Evolutionary conservation across 1,140 invertebrate genomes (phyloP), one percentile per base, ranked within the genome.

Genomic region (Panonychus citri): DNA sequence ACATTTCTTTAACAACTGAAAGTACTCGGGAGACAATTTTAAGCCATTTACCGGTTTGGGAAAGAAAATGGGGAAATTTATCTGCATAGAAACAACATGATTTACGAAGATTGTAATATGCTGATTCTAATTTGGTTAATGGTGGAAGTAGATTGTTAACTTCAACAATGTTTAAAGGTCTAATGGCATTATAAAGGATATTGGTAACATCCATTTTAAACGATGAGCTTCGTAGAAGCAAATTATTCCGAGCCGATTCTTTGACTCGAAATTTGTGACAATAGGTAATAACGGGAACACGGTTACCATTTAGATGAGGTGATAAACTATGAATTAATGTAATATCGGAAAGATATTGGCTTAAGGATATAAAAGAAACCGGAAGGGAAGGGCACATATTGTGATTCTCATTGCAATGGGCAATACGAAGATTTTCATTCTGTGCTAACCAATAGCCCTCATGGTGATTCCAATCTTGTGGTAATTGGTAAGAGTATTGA

Each of bases 251-350:
- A 8, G 37, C 19, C 12, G 21, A 30, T 26, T 53, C 21, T 3
- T 49, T 21, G 15, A 34, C 46, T 8, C 17, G 53, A 10, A 25
- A 43, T 50, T 49, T 46, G 13, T 34, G 43, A 17, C 26, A 15
- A 59, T 50, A 61, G 34, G 28, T 56, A 17, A 61, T 49, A 19
- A 61, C 30, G 1, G 60, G 60, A 26, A 61, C 58, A 24, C 60
- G 43, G 10, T 56, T 39, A 28, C 57, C 58, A 37, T 34, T 34
- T 8, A 40, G 43, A 26, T 46, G 21, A 51, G 34, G 26, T 39
- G 49, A 54, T 21, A 51, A 28, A 3, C 5, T 39, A 15, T 37
- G 7, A 24, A 61, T 51, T 7, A 61, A 46, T 28, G n/a, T 54
- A 13, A 39, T 25, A 46, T 61, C 60, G 25, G 24, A 26, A 15